Evolutionary conservation across 2,797 vertebrate genomes (phyloP), one percentile per base, ranked within the genome.

Genomic region (Enteromius paludinosus): DNA sequence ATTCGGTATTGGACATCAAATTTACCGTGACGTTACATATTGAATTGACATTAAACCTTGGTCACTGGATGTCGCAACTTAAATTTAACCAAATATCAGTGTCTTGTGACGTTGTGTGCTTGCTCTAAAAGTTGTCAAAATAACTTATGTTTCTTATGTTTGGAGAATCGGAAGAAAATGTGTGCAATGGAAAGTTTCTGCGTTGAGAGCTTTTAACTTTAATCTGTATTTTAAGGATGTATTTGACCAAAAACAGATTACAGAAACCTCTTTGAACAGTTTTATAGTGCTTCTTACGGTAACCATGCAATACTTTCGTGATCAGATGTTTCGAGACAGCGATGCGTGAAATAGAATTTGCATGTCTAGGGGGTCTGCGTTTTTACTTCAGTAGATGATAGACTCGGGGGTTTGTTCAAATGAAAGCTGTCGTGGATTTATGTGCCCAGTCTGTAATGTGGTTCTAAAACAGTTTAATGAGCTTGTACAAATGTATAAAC

Each of bases 391-490:
- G 54, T 43, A 41, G 52, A 75, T 25, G 33, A 61, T 43, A 41
- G 73, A 23, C 72, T 61, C n/a, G 8, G 11, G 33, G 33, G 33
- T 41, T 76, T 28, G 2, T 28, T 43, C 14, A 59, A 56, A 74
- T 23, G 52, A 59, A 28, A 75, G 30, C 33, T 74, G 70, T 12
- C 5, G 0, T 33, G 5, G 18, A 52, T 33, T n/a, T 73, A 54
- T 23, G 52, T 52, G 20, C 3, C 49, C 20, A 2, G 30, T 35
- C 49, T 73, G 30, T 73, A 54, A 35, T 54, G 2, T 59, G 2
- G 59, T 75, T 33, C 72, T 28, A 41, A 75, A 75, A 64, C 11
- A 9, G 5, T 77, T 61, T 62, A 45, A 78, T 65, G 18, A 64
- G 38, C 59, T 78, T 64, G 75, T 64, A 23, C 28, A 33, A 64